A percentile compares a stretch with the other conserved stretches of the same genome.
Evolutionary conservation across 2,797 vertebrate species (phyloP).

Genomic region (Gouania willdenowi): DNA sequence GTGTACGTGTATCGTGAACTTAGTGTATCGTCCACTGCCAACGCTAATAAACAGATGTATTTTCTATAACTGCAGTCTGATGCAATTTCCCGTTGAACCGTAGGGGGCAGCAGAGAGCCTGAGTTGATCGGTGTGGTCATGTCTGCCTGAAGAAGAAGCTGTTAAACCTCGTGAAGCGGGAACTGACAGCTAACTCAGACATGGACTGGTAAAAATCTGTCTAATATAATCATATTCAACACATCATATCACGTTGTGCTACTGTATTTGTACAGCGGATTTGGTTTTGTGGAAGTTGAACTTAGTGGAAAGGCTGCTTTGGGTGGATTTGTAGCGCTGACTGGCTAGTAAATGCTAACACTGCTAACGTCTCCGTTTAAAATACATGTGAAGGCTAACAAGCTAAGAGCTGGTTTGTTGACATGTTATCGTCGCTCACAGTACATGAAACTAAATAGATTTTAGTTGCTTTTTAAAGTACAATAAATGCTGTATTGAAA

Average conservation of each 20-base stretch:
- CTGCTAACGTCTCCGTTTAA: slow-evolving; percentile 6
- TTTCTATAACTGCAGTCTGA: too few relatives aligned
- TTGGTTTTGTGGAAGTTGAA: too few relatives aligned
- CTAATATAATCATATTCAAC: accelerated
- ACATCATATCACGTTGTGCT: accelerated
- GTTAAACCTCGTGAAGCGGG: slow-evolving; percentile 65
- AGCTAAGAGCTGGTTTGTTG: slow-evolving; percentile 24
- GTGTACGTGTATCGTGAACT: too few relatives aligned
- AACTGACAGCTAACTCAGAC: slow-evolving; percentile 20
- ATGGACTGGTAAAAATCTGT: slow-evolving; percentile 58
- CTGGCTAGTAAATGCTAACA: slow-evolving; percentile 28
- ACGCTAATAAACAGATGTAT: too few relatives aligned
- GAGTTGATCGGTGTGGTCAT: too few relatives aligned
- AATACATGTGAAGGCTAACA: slow-evolving; percentile 19
- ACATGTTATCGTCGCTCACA: too few relatives aligned
- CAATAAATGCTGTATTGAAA: too few relatives aligned
- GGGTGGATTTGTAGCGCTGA: not conserved
- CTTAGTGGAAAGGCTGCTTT: not conserved
- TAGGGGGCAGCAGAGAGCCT: too few relatives aligned
- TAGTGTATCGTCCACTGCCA: too few relatives aligned
- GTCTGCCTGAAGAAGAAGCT: not conserved
- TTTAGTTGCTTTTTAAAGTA: too few relatives aligned
- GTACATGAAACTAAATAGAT: too few relatives aligned
- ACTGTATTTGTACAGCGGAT: accelerated
- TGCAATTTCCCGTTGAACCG: too few relatives aligned